Conservation (phyloP, 2,113 vertebrate genomes). For the Carassius gibelio region DNA sequence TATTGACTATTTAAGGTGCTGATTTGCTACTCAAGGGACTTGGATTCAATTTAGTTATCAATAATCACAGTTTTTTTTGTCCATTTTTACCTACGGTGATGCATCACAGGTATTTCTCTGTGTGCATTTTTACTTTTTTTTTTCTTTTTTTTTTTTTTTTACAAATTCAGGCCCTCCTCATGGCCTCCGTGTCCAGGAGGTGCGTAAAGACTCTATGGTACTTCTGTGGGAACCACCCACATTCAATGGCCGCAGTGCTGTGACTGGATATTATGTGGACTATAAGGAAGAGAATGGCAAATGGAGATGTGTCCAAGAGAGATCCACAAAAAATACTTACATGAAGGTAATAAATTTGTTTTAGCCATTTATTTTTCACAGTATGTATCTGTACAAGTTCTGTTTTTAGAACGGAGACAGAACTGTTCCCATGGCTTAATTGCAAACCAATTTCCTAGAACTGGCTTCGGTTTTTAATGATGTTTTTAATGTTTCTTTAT, state of each 20-base stretch:
- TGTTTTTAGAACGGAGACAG: not conserved
- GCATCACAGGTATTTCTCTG: not conserved
- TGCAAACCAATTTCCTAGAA: not conserved
- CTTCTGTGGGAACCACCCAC: slow-evolving; percentile 88
- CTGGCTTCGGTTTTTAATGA: not conserved
- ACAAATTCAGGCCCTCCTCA: slow-evolving; percentile 80
- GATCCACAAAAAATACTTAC: slow-evolving; percentile 78
- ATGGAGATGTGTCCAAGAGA: slow-evolving; percentile 88
- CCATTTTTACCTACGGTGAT: not conserved
- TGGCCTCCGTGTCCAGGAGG: slow-evolving; percentile 82
- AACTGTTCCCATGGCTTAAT: not conserved
- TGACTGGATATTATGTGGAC: slow-evolving; percentile 92
- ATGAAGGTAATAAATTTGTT: slow-evolving; percentile 80
- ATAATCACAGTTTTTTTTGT: not conserved
- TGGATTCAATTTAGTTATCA: not conserved
- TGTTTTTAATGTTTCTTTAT: not conserved
- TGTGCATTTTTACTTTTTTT: slow-evolving; percentile 1
- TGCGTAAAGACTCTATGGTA: slow-evolving; percentile 87
- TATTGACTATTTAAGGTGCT: not conserved
- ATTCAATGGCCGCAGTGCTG: slow-evolving; percentile 83
- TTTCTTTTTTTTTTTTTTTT: too few species aligned
- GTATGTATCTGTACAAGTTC: not conserved
- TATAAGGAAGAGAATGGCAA: slow-evolving; percentile 81
- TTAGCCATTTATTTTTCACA: not conserved
- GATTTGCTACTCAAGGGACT: not conserved